These are phyloP conservation scores for Drosophila sordidula DNA, from an alignment of 2,888 invertebrate genomes.

Conservation along the genomic window DNA sequence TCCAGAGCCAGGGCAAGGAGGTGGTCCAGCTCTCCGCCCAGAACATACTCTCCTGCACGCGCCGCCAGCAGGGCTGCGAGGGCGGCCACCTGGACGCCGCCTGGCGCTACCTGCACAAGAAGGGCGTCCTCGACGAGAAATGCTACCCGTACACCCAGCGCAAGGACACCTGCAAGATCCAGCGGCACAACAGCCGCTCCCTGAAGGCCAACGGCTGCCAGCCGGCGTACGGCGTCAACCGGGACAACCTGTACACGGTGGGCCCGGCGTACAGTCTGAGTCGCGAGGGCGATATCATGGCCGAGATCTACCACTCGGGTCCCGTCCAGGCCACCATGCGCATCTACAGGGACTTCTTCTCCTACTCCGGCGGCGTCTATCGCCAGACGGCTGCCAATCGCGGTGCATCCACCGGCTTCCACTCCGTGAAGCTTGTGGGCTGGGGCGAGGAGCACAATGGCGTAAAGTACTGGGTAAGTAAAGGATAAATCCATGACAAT, in stretches of 20 bases:
- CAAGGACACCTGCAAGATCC: conserved; percentile 88
- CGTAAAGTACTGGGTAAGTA: conserved; percentile 93
- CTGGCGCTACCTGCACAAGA: conserved; percentile 94
- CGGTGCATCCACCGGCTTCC: conserved; percentile 89
- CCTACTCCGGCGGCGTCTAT: conserved; percentile 94
- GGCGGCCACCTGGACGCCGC: conserved; percentile 96
- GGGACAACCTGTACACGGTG: conserved; percentile 89
- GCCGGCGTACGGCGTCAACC: conserved; percentile 82
- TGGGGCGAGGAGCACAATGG: conserved; percentile 92
- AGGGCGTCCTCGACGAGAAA: conserved; percentile 92
- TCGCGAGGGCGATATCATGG: conserved; percentile 94
- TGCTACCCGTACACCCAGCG: conserved; percentile 93
- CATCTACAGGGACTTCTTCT: conserved; percentile 96
- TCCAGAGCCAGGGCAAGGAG: conserved; percentile 93
- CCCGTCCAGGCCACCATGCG: conserved; percentile 97
- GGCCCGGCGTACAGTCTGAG: conserved; percentile 91
- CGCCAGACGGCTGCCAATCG: conserved; percentile 87
- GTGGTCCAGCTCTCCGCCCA: conserved; percentile 91
- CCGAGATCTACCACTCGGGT: conserved; percentile 94
- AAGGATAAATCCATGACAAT: too few species aligned
- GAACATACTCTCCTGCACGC: conserved; percentile 94
- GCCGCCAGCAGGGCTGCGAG: conserved; percentile 91
- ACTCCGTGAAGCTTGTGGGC: conserved; percentile 96
- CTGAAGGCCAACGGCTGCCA: conserved; percentile 86
- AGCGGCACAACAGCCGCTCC: conserved; percentile 84